Base-by-base conservation (phyloP, 53 echinoderm and acorn worm species). In the Zoroaster sp. region DNA sequence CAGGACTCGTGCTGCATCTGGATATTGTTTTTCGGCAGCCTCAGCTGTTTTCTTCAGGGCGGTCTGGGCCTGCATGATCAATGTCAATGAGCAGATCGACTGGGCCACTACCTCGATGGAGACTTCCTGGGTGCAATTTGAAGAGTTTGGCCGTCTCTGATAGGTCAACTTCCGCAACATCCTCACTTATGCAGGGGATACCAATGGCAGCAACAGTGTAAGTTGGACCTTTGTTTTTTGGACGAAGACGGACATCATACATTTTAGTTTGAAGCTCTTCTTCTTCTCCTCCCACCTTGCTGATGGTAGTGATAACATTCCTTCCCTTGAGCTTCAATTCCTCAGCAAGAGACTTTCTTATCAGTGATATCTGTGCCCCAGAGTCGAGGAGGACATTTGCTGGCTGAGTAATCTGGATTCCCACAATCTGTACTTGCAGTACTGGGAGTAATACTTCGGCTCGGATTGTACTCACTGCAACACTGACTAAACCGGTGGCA, bases 261-360 rank as follows among this genome's bases (percentile, higher is more conserved):
- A 35, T 21, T 73, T 73, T 78, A 4, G 90, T 93, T 17, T 41
- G 43, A 4, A 90, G 32, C 79, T 79, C 70, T 34, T 91, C 86
- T 66, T 88, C 89, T 41, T 85, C 93, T 77, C 80, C 89, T 7
- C 88, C 80, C 23, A 92, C 85, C 31, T 92, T 92, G 52, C 23
- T 88, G 3, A 93, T 88, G n/a, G 69, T 67, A 0, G 78, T 88
- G 69, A 42, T 55, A 0, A 75, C 65, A 30, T 15, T 55, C 8
- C 33, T 76, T 11, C 67, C 73, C 14, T 78, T 83, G 3, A 59
- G 77, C 17, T 91, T 49, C 39, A 87, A 25, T 25, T 87, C 53
- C 18, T 80, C 88, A 28, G 87, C 83, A 14, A 89, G 72, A n/a
- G 31, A 40, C 11, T 63, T 77, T 47, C 74, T 69, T 14, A 91